A percentile compares a stretch with the other conserved stretches of the same genome.
Evolutionary conservation across 2,888 invertebrate genomes (phyloP).

Genomic region (Pterostichus niger): DNA sequence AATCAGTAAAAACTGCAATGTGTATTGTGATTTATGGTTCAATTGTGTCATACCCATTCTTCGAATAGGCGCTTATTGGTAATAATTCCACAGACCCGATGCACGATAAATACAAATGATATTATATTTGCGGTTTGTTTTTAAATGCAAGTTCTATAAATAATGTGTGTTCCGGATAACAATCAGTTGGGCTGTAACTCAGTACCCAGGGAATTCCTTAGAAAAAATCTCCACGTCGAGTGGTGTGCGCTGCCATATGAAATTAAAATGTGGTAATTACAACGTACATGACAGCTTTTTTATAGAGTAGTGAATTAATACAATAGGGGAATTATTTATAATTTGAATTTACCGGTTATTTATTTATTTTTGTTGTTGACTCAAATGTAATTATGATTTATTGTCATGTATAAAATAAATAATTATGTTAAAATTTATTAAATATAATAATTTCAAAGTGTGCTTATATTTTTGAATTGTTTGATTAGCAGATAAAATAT

Average conservation of each 20-base stretch:
- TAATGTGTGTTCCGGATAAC: slow-evolving; percentile 35
- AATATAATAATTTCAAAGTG: neutral
- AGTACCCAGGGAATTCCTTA: slow-evolving; percentile 31
- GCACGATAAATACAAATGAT: neutral
- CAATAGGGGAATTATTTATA: slow-evolving; percentile 41
- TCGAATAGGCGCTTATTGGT: neutral
- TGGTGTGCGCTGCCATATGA: neutral
- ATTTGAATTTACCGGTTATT: neutral
- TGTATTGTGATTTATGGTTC: no score
- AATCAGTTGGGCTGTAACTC: neutral
- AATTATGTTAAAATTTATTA: neutral
- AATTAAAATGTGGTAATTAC: slow-evolving; percentile 43
- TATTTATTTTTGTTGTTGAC: slow-evolving; percentile 7
- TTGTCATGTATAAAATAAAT: no score
- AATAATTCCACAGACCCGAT: neutral
- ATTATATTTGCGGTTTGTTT: slow-evolving; percentile 22
- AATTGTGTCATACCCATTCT: neutral
- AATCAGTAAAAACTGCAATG: no score
- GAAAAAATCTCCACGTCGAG: slow-evolving; percentile 16
- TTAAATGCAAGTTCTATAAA: slow-evolving; percentile 35
- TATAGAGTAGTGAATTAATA: slow-evolving; percentile 23
- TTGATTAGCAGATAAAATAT: slow-evolving; percentile 2
- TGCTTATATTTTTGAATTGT: neutral
- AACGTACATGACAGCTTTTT: slow-evolving; percentile 37
- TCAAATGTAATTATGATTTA: neutral